Conservation (phyloP, 2,113 vertebrate genomes). For the Lethenteron camtschaticum region DNA sequence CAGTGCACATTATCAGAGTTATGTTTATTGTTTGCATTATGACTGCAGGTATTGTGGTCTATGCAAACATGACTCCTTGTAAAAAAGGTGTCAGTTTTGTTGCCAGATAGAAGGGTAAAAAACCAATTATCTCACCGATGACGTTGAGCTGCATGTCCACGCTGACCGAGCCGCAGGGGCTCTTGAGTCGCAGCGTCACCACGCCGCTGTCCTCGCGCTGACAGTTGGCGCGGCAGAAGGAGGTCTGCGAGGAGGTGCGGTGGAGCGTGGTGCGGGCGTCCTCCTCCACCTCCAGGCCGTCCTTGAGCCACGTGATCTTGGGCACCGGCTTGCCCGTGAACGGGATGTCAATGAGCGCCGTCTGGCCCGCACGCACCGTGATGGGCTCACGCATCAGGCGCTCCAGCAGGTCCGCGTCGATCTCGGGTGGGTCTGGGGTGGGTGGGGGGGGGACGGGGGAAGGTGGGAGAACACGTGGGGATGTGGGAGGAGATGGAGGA, state of each 20-base stretch:
- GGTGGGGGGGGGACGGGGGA: too few species aligned
- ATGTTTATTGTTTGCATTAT: too few species aligned
- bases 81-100: too few species aligned
- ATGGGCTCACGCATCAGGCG: conserved; percentile 14
- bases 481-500: too few species aligned
- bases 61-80: too few species aligned
- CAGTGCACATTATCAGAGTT: too few species aligned
- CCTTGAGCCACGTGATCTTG: conserved; percentile 24
- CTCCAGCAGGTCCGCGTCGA: conserved; percentile 17
- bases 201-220: conserved; percentile 19
- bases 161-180: conserved; percentile 13
- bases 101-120: too few species aligned
- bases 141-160: conserved; percentile 21
- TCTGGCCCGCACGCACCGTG: conserved; percentile 22
- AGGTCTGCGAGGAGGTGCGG: conserved; percentile 11
- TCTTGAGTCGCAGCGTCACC: conserved; percentile 25
- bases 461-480: too few species aligned
- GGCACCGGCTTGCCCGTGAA: conserved; percentile 22
- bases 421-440: conserved; percentile 19
- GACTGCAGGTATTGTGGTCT: too few species aligned
- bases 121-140: too few species aligned
- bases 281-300: conserved; percentile 20
- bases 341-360: conserved; percentile 19
- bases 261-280: conserved; percentile 18
- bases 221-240: conserved; percentile 19